These are phyloP conservation scores for Chrysolina haemoptera DNA, from an alignment of 2,888 invertebrate species.

Conservation along the genomic window DNA sequence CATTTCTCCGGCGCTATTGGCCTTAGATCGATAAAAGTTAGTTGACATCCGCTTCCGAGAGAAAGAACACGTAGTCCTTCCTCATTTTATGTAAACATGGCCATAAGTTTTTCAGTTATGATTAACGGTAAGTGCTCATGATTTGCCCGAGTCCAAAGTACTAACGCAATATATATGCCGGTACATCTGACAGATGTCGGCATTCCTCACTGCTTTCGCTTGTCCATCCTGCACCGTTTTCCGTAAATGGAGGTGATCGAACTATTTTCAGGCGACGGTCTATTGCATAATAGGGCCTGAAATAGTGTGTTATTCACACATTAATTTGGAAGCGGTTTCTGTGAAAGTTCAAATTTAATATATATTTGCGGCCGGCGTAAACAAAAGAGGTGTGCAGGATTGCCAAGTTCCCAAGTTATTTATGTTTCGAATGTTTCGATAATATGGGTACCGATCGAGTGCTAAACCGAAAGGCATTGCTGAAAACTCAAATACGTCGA, in stretches of 20 bases:
- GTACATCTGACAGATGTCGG: slow-evolving; percentile 1
- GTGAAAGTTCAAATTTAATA: background rate
- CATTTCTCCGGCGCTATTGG: slow-evolving; percentile 11
- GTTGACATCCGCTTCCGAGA: slow-evolving; percentile 41
- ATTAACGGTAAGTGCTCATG: slow-evolving; percentile 41
- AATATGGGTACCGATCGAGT: background rate
- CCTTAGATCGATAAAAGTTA: slow-evolving; percentile 35
- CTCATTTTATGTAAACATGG: slow-evolving; percentile 15
- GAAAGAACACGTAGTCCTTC: slow-evolving; percentile 23
- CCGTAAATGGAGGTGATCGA: background rate
- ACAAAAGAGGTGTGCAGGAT: background rate
- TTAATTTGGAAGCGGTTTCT: background rate
- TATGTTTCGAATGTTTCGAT: background rate
- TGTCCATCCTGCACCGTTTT: background rate
- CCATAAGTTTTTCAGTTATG: slow-evolving; percentile 34
- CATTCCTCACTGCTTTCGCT: slow-evolving; percentile 1
- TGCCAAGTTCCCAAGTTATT: background rate
- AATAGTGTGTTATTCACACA: background rate
- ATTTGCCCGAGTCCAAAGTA: slow-evolving; percentile 12
- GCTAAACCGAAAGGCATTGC: background rate
- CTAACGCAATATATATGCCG: slow-evolving; percentile 1
- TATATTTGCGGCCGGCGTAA: background rate
- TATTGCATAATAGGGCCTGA: no score
- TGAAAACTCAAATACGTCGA: background rate
- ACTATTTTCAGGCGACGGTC: background rate